Percentiles rank a stretch among this genome's conserved stretches.
These are phyloP conservation scores for Adelosebastes latens DNA, from an alignment of 2,797 vertebrate species.

Conservation along the genomic window DNA sequence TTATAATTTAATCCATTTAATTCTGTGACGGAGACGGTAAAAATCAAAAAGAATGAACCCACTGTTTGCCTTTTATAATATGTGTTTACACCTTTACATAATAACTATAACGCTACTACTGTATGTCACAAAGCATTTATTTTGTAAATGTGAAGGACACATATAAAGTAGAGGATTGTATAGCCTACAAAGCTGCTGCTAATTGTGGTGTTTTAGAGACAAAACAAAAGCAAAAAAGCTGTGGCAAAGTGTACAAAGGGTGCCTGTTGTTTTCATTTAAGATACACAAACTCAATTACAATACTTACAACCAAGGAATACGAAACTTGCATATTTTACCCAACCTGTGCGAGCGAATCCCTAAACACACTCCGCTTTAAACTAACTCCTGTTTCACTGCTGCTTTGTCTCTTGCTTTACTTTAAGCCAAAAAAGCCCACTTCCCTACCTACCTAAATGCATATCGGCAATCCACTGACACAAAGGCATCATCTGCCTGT, in stretches of 20 bases:
- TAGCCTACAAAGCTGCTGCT: slow-evolving; percentile 51
- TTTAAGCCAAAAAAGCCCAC: slow-evolving; percentile 68
- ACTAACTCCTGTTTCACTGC: slow-evolving; percentile 62
- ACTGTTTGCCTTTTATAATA: background rate
- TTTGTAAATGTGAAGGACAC: slow-evolving; percentile 18
- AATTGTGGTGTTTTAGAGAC: slow-evolving; percentile 64
- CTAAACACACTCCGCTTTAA: slow-evolving; percentile 50
- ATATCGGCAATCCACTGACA: slow-evolving; percentile 78
- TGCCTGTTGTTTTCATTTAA: slow-evolving; percentile 73
- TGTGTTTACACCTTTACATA: slow-evolving; percentile 9
- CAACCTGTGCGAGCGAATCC: slow-evolving; percentile 65
- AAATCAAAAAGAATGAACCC: background rate
- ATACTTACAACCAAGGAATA: slow-evolving; percentile 63
- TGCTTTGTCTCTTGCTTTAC: slow-evolving; percentile 68
- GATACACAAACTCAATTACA: slow-evolving; percentile 73
- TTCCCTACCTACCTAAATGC: slow-evolving; percentile 74
- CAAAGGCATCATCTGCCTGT: slow-evolving; percentile 82
- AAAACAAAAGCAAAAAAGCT: slow-evolving; percentile 56
- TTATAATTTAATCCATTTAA: slow-evolving; percentile 16
- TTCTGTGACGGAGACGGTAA: background rate
- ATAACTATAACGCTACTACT: background rate
- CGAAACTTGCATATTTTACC: slow-evolving; percentile 61
- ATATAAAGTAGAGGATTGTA: slow-evolving; percentile 29
- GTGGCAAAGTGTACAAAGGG: slow-evolving; percentile 61
- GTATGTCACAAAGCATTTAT: background rate